Percentiles rank a stretch among this genome's conserved stretches.
Conservation (phyloP, 2,113 vertebrate genomes). For the Gnathonemus longibarbis region DNA sequence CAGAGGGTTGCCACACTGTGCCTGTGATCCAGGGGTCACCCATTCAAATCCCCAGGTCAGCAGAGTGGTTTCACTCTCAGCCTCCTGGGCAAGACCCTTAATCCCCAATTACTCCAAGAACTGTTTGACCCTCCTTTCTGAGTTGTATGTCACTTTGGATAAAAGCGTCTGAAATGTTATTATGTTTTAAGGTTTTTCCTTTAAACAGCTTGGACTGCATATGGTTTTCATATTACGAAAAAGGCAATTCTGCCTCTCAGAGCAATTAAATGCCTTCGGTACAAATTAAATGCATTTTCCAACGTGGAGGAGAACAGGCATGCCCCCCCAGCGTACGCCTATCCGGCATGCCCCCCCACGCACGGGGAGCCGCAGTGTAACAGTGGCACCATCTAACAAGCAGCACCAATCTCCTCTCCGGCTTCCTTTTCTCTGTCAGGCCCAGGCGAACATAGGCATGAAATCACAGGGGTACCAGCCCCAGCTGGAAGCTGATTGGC, state of each 20-base stretch:
- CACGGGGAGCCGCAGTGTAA: neutral
- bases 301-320: neutral
- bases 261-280: neutral
- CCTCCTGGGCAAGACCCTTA: neutral
- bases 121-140: neutral
- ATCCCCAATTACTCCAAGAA: neutral
- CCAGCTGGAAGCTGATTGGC: slow-evolving; percentile 37
- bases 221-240: neutral
- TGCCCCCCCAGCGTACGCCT: neutral
- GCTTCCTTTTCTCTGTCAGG: neutral
- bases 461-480: neutral
- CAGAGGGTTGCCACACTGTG: neutral
- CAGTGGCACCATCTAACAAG: neutral
- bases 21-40: neutral
- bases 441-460: neutral
- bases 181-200: neutral
- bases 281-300: neutral
- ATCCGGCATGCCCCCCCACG: neutral
- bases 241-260: neutral
- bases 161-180: neutral
- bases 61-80: neutral
- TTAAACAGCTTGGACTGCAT: neutral
- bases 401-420: neutral
- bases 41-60: neutral
- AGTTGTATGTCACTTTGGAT: neutral